Percentiles rank a stretch among this genome's conserved stretches.
Conservation (phyloP, 2,113 vertebrate genomes). For the Prolemur simus region DNA sequence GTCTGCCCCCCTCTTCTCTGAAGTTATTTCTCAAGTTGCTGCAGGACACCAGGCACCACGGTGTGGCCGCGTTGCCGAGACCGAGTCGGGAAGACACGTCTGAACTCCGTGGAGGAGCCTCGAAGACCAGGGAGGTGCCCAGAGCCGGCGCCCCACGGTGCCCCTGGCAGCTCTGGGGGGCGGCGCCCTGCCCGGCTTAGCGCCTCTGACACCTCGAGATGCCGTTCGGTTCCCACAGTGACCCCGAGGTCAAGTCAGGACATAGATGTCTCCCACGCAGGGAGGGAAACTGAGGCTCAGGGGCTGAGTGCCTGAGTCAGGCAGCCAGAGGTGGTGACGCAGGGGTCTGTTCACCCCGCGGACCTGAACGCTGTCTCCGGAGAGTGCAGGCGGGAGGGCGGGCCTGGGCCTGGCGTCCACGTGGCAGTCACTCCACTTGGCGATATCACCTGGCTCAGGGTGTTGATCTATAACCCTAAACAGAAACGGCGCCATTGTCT, state of each 20-base stretch:
- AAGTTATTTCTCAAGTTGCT: neutral
- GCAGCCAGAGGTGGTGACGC: neutral
- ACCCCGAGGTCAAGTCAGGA: no score
- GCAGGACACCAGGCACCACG: neutral
- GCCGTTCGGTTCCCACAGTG: neutral
- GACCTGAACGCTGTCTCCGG: neutral
- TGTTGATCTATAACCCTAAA: neutral
- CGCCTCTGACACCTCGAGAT: rapidly evolving
- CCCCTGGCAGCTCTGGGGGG: neutral
- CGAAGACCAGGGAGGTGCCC: neutral
- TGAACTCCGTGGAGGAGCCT: neutral
- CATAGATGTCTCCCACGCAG: rapidly evolving
- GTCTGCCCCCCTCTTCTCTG: neutral
- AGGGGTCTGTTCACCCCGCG: no score
- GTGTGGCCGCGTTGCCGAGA: neutral
- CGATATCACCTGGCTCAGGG: neutral
- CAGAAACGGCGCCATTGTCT: neutral
- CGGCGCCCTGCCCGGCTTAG: rapidly evolving
- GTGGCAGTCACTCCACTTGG: no score
- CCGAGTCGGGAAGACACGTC: neutral
- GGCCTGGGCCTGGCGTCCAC: rapidly evolving
- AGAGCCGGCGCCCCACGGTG: neutral
- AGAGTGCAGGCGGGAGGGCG: neutral
- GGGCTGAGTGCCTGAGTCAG: neutral
- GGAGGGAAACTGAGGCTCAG: neutral